A percentile compares a stretch with the other conserved stretches of the same genome.
Conservation (phyloP, 2,797 vertebrate genomes). For the Pangasius djambal region DNA sequence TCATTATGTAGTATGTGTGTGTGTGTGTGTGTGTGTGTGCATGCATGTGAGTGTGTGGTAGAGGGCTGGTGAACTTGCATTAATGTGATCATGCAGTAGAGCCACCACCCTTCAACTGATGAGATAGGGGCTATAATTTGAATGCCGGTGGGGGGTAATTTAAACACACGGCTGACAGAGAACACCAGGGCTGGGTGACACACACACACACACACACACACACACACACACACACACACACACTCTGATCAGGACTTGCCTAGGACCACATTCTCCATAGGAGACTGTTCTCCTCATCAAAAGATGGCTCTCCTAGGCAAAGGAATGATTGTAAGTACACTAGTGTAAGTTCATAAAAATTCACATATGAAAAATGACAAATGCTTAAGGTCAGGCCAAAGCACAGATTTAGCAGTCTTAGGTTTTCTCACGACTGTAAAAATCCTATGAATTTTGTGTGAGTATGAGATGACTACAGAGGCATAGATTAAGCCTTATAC, state of each 20-base stretch:
- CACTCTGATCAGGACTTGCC: conserved; percentile 48
- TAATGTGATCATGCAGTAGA: conserved; percentile 74
- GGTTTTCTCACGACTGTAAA: background rate
- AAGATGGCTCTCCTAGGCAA: conserved; percentile 42
- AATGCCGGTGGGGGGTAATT: conserved; percentile 81
- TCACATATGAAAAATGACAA: conserved; percentile 17
- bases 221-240: conserved; percentile 54
- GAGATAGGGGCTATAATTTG: conserved; percentile 75
- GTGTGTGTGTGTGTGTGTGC: conserved; percentile 34
- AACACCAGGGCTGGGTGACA: conserved; percentile 69
- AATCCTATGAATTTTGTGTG: background rate
- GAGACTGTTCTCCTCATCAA: conserved; percentile 20
- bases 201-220: conserved; percentile 50
- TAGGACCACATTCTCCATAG: conserved; percentile 35
- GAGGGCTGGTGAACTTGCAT: conserved; percentile 74
- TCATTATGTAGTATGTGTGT: conserved; percentile 72
- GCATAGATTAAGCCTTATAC: conserved; percentile 55
- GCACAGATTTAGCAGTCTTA: background rate
- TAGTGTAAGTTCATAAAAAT: conserved; percentile 8
- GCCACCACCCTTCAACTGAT: conserved; percentile 55
- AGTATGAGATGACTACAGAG: background rate
- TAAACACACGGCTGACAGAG: conserved; percentile 77
- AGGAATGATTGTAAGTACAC: conserved; percentile 24
- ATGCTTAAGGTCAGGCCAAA: conserved; percentile 18
- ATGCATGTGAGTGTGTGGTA: conserved; percentile 54